A percentile compares a stretch with the other conserved stretches of the same genome.
phyloP scores from a whole-genome alignment of 2,797 vertebrate species.

The Platyrinchus mystaceus region DNA sequence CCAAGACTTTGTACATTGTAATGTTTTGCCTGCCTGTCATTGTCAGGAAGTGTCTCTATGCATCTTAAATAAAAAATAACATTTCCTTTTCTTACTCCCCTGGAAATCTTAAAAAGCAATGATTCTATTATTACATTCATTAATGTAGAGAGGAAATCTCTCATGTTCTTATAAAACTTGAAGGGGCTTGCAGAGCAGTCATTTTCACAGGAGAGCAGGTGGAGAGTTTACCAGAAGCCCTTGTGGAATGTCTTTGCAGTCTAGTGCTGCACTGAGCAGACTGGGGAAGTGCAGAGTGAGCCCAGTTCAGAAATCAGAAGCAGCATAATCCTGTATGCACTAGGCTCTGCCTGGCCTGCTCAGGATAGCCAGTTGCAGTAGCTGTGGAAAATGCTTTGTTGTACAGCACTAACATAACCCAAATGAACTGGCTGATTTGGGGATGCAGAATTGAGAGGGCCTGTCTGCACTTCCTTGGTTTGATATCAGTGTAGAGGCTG shows the following conservation, averaged over 20 bases:
- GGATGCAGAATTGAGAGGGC: neutral
- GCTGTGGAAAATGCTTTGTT: neutral
- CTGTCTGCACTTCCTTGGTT: neutral
- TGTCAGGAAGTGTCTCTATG: neutral
- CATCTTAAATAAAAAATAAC: neutral
- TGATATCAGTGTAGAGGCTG: neutral
- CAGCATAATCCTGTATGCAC: neutral
- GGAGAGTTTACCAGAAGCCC: neutral
- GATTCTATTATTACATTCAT: neutral
- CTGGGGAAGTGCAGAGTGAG: neutral
- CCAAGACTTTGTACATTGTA: neutral
- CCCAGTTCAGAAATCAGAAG: neutral
- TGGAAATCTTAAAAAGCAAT: neutral
- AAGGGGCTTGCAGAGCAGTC: neutral
- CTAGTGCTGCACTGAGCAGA: neutral
- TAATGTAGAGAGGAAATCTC: neutral
- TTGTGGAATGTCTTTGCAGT: accelerated
- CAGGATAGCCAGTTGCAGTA: neutral
- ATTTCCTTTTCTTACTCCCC: neutral
- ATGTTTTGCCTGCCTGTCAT: neutral
- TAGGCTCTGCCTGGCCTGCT: neutral
- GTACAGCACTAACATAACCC: neutral
- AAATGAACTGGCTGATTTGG: neutral
- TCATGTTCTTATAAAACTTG: neutral
- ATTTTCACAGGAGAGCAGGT: neutral